Evolutionary conservation across 2,113 vertebrate genomes (phyloP), one percentile per base, ranked within the genome.

Genomic region (Syngnathus floridae): DNA sequence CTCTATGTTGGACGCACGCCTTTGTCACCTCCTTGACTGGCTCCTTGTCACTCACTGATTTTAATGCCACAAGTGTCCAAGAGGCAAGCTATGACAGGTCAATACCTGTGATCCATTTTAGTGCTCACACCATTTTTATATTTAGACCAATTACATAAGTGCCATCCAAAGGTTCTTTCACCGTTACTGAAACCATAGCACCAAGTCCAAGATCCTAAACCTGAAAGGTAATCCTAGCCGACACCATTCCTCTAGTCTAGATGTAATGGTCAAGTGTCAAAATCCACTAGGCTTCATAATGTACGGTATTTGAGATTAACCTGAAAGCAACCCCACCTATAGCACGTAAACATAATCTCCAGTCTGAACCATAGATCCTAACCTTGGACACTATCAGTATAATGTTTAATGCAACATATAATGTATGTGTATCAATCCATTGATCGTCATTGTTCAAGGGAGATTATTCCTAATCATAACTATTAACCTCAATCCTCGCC

Each of bases 1-100:
- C 57, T 77, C 62, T 69, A 17, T 66, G 76, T 67, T 61, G 73
- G 80, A 81, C 40, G 6, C 5, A 54, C 73, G 69, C 75, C 72
- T 69, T 59, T 55, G 69, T 78, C 46, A 72, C 73, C 74, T 81
- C 73, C 80, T 84, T 76, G 62, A 67, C 69, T 72, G 61, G 19
- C 68, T 66, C 72, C 77, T 81, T 62, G 69, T 79, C 77, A 43
- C 56, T 64, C 75, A 38, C 45, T 49, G 65, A 62, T 71, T 14
- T 86, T 80, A 66, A 63, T 69, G 67, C 73, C 66, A 67, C 72
- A 74, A 77, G 77, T 63, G 68, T 52, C 69, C 57, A 43, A 59
- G 62, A 67, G 61, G 58, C 41, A 14, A 36, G 46, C 43, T 43
- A 68, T 68, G 68, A 72, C 72, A 74, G 79, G 72, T 77, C 62